Percentiles rank a stretch among this genome's conserved stretches.
Evolutionary conservation across 64 coral and sea anemone genomes (phyloP).

Genomic region (Exaiptasia diaphana): DNA sequence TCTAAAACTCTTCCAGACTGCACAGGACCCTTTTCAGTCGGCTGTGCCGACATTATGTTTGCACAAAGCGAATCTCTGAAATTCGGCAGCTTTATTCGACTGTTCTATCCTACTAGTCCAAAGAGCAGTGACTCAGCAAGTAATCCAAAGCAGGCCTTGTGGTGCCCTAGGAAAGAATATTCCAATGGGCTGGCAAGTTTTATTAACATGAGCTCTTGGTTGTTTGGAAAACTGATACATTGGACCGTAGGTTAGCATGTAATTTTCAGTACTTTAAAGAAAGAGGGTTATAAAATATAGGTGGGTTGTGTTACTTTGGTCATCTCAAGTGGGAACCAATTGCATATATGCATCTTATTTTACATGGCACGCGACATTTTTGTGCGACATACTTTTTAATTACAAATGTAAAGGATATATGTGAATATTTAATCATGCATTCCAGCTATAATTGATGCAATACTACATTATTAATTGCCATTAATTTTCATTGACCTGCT

Average conservation of each 20-base stretch:
- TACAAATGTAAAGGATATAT: no score
- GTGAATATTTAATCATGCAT: no score
- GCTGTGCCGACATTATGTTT: slow-evolving; percentile 81
- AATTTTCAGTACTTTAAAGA: no score
- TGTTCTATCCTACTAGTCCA: slow-evolving; percentile 53
- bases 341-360: no score
- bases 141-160: slow-evolving; percentile 1
- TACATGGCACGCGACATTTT: no score
- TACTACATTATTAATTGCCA: no score
- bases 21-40: slow-evolving; percentile 59
- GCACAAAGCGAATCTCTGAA: not conserved
- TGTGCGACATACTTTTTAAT: no score
- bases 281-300: no score
- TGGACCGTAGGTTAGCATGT: slow-evolving; percentile 70
- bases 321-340: no score
- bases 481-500: no score
- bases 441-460: no score
- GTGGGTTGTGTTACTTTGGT: no score
- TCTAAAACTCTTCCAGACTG: slow-evolving; percentile 38
- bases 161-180: slow-evolving; percentile 71
- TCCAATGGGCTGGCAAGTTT: slow-evolving; percentile 44
- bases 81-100: slow-evolving; percentile 45
- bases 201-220: slow-evolving; percentile 49
- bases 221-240: slow-evolving; percentile 44
- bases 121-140: not conserved